phyloP scores from a whole-genome alignment of 2,888 invertebrate species.

The Dysmachus trigonus region DNA sequence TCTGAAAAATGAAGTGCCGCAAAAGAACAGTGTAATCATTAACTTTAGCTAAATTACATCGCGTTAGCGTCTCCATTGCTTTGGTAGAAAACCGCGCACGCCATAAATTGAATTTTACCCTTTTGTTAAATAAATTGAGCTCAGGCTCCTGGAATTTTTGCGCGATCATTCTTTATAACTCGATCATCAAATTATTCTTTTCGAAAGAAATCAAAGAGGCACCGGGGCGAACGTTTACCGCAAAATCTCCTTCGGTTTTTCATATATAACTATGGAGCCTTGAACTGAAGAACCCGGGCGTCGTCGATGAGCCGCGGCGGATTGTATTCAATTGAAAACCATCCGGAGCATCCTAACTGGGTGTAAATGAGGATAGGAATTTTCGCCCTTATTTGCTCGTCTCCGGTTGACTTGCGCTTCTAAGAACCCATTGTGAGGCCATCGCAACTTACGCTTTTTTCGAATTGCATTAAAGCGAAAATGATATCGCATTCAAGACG shows the following conservation, averaged over 20 bases:
- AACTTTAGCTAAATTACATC: neutral
- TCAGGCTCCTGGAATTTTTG: constrained; percentile 21
- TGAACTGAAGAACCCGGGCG: neutral
- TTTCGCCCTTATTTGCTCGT: neutral
- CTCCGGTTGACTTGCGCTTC: neutral
- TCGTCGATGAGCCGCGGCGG: neutral
- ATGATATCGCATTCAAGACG: neutral
- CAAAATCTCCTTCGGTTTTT: constrained; percentile 13
- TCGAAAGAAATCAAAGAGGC: neutral
- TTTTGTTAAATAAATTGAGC: neutral
- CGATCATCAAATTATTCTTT: constrained; percentile 23
- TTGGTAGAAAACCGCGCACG: neutral
- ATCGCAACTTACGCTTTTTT: neutral
- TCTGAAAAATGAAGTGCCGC: neutral
- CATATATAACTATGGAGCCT: neutral
- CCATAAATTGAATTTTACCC: constrained; percentile 11
- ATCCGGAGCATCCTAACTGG: neutral
- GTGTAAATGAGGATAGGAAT: constrained; percentile 13
- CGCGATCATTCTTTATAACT: constrained; percentile 29
- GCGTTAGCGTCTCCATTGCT: neutral
- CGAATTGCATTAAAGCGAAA: neutral
- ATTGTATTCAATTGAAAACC: constrained; percentile 2
- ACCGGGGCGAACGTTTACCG: neutral
- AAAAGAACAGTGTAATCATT: neutral
- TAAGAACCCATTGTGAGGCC: neutral